Conservation (phyloP, 2,113 vertebrate genomes). For the Gnathonemus echidnorhynchus region DNA sequence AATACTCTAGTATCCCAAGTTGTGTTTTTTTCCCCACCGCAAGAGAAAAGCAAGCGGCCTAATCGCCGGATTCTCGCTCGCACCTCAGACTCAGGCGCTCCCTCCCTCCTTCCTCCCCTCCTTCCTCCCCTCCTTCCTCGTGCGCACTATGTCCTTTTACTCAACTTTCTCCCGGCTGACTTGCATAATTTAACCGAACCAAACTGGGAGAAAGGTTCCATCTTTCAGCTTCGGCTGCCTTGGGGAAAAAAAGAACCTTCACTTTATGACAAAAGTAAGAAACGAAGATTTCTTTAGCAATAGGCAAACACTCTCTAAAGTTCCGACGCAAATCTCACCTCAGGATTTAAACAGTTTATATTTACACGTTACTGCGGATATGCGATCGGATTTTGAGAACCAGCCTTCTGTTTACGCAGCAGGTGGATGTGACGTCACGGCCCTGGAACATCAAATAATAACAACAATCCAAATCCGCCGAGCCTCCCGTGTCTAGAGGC, state of each 20-base stretch:
- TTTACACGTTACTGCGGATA: background rate
- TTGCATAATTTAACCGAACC: conserved; percentile 55
- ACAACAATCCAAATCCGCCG: conserved; percentile 79
- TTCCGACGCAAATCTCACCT: background rate
- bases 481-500: conserved; percentile 41
- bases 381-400: conserved; percentile 37
- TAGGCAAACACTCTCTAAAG: background rate
- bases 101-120: conserved; percentile 34
- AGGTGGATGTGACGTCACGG: conserved; percentile 96
- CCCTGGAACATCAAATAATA: conserved; percentile 81
- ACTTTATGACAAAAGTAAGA: conserved; percentile 35
- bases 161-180: conserved; percentile 67
- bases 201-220: conserved; percentile 43
- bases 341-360: background rate
- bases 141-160: conserved; percentile 47
- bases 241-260: conserved; percentile 30
- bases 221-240: conserved; percentile 32
- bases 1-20: background rate
- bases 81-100: background rate
- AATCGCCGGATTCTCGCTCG: background rate
- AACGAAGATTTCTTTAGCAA: background rate
- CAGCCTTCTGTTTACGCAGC: conserved; percentile 74
- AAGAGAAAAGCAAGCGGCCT: background rate
- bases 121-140: conserved; percentile 38
- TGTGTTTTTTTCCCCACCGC: background rate